Percentiles rank a stretch among this genome's conserved stretches.
These are phyloP conservation scores for Nasonovia ribisnigri DNA, from an alignment of 2,888 invertebrate genomes.

Conservation along the genomic window DNA sequence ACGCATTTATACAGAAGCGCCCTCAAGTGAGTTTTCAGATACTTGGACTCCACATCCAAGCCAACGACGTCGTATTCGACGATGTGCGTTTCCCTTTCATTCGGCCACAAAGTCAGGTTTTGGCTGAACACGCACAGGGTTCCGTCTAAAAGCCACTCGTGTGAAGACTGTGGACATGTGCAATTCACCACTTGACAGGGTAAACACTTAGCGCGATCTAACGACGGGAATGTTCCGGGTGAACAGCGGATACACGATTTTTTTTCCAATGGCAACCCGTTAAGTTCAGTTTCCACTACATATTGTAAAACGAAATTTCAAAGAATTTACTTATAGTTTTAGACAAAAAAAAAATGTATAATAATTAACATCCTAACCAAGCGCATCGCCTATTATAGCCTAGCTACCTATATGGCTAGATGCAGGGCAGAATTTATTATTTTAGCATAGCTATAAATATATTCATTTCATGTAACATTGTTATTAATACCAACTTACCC, in stretches of 20 bases:
- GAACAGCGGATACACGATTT: conserved; percentile 71
- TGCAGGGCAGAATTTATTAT: neutral
- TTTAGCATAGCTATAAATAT: neutral
- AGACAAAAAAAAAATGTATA: neutral
- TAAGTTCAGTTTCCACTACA: conserved; percentile 39
- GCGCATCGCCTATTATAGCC: too few species aligned
- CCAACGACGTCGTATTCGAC: conserved; percentile 70
- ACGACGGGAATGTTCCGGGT: conserved; percentile 70
- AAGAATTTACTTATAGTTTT: neutral
- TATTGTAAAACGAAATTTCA: neutral
- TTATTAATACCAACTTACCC: neutral
- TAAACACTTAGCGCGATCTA: conserved; percentile 70
- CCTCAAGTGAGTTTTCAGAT: conserved; percentile 71
- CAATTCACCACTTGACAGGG: conserved; percentile 70
- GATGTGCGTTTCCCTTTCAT: conserved; percentile 70
- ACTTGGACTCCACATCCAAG: conserved; percentile 70
- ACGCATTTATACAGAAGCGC: conserved; percentile 71
- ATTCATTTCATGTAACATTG: neutral
- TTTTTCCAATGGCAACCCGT: conserved; percentile 67
- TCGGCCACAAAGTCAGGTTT: conserved; percentile 70
- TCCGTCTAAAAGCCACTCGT: conserved; percentile 67
- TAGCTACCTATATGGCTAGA: too few species aligned
- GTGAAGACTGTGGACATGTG: conserved; percentile 70
- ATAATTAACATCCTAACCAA: neutral
- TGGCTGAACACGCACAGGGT: conserved; percentile 67